Percentiles rank a stretch among this genome's conserved stretches.
These are phyloP conservation scores for Nestor notabilis DNA, from an alignment of 2,113 vertebrate genomes.

Conservation along the genomic window DNA sequence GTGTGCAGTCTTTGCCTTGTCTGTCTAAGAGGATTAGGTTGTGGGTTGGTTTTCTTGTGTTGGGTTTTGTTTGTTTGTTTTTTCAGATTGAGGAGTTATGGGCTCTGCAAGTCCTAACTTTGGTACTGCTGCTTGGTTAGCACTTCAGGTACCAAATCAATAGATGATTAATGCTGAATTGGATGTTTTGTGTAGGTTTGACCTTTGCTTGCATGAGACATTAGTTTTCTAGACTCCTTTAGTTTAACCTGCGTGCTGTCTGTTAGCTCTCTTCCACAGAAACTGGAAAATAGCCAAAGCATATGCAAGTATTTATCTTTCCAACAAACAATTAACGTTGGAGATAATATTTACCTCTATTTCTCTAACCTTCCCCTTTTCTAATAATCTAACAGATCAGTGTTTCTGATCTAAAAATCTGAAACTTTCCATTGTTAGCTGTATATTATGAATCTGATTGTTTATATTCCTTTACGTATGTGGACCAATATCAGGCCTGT, in stretches of 20 bases:
- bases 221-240: background rate
- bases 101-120: background rate
- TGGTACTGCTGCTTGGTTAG: background rate
- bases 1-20: conserved; percentile 2
- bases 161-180: background rate
- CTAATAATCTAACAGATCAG: background rate
- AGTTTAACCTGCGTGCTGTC: background rate
- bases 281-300: background rate
- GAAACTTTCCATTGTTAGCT: background rate
- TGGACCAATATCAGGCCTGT: background rate
- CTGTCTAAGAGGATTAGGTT: background rate
- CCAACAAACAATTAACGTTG: background rate
- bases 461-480: background rate
- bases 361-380: background rate
- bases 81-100: background rate
- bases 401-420: background rate
- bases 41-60: background rate
- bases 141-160: background rate
- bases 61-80: background rate
- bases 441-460: background rate
- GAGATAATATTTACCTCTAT: background rate
- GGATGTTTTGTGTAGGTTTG: background rate
- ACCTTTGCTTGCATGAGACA: background rate
- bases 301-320: background rate
- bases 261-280: background rate